A percentile compares a stretch with the other conserved stretches of the same genome.
These are phyloP conservation scores for Linurgus olivaceus DNA, from an alignment of 2,797 vertebrate species.

Conservation along the genomic window DNA sequence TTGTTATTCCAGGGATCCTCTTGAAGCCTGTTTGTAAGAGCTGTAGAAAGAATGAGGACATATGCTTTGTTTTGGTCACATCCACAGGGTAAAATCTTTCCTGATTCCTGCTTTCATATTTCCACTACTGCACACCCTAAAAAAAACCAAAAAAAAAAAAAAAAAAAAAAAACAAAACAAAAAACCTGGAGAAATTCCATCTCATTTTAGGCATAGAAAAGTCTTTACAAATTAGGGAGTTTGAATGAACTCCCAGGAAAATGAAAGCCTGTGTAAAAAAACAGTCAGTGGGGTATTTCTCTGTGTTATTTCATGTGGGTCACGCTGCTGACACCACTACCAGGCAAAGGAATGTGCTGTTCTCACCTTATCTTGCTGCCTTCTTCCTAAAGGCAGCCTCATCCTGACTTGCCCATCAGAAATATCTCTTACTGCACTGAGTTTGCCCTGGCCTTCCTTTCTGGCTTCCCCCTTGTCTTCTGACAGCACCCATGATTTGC, in stretches of 20 bases:
- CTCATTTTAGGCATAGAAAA: background rate
- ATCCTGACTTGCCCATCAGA: background rate
- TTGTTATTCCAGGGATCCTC: background rate
- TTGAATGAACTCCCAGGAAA: background rate
- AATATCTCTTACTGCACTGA: background rate
- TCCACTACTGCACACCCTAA: rapidly evolving
- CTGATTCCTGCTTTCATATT: background rate
- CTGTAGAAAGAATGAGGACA: background rate
- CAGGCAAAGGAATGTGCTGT: background rate
- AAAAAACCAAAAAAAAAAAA: background rate
- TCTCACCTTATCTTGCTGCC: background rate
- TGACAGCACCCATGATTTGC: background rate
- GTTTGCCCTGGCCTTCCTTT: background rate
- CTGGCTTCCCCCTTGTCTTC: background rate
- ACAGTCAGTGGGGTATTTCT: rapidly evolving
- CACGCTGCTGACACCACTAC: background rate
- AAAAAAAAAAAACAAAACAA: background rate
- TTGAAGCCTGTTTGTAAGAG: background rate
- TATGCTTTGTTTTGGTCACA: background rate
- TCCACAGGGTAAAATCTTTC: background rate
- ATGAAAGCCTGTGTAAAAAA: background rate
- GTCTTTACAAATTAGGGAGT: background rate
- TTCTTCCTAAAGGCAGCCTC: background rate
- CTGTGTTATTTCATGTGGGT: background rate
- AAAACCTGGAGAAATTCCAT: background rate